phyloP scores from a whole-genome alignment of 2,113 vertebrate species.

The Oxyruncus cristatus region DNA sequence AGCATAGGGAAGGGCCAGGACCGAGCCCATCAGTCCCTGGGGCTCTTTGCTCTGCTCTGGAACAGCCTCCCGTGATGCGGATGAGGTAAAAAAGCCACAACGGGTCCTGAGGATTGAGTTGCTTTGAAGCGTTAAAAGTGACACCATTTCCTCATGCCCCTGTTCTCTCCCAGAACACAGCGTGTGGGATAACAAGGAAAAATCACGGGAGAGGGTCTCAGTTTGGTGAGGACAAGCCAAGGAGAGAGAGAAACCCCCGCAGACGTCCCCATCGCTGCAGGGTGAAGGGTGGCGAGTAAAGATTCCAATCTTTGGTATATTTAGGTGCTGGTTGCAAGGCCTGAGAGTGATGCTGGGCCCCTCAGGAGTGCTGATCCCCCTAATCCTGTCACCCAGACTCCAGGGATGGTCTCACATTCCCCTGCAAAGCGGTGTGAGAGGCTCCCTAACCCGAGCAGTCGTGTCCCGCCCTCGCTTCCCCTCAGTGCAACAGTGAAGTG shows the following conservation, averaged over 20 bases:
- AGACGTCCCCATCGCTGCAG: neutral
- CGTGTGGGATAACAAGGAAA: neutral
- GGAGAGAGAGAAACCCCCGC: neutral
- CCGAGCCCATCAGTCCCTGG: neutral
- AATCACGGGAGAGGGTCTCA: neutral
- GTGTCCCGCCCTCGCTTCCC: neutral
- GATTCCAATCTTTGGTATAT: conserved; percentile 33
- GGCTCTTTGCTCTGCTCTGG: conserved; percentile 11
- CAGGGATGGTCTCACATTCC: neutral
- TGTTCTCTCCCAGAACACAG: neutral
- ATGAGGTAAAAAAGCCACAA: conserved; percentile 62
- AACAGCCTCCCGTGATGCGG: neutral
- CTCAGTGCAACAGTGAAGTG: neutral
- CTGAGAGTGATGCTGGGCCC: neutral
- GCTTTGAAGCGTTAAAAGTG: neutral
- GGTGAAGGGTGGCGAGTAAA: neutral
- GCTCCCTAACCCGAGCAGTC: neutral
- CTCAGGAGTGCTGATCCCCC: neutral
- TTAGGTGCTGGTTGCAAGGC: neutral
- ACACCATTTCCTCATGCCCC: neutral
- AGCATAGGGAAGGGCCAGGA: neutral
- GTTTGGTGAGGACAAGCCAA: neutral
- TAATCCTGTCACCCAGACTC: neutral
- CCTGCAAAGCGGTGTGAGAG: neutral
- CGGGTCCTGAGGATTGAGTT: conserved; percentile 40